These are phyloP conservation scores for Ariolimax columbianus DNA, from an alignment of 2,888 invertebrate species.

Conservation along the genomic window DNA sequence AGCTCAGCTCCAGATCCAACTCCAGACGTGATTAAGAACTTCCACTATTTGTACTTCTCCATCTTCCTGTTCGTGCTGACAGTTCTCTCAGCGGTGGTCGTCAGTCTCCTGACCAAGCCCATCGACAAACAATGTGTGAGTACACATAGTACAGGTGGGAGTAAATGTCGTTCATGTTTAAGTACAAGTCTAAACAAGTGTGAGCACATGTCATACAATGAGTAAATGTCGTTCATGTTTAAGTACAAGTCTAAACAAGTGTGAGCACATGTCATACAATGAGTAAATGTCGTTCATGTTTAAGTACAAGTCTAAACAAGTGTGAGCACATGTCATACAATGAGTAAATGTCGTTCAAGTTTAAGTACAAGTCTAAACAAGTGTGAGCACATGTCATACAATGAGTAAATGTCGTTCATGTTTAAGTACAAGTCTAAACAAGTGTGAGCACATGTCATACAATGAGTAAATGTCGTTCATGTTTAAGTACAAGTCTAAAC, in stretches of 20 bases:
- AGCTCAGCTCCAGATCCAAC: conserved; percentile 62
- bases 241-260: neutral
- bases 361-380: neutral
- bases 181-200: neutral
- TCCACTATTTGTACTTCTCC: conserved; percentile 80
- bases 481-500: neutral
- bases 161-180: neutral
- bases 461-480: neutral
- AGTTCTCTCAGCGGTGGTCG: conserved; percentile 73
- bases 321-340: neutral
- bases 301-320: neutral
- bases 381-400: neutral
- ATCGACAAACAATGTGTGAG: conserved; percentile 78
- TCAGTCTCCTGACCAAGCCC: conserved; percentile 80
- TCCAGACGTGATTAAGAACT: conserved; percentile 70
- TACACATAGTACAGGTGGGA: conserved; percentile 22
- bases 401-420: neutral
- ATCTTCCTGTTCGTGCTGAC: conserved; percentile 80
- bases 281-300: neutral
- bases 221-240: neutral
- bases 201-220: neutral
- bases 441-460: neutral
- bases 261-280: neutral
- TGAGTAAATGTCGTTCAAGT: neutral
- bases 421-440: neutral